Base-by-base conservation (phyloP, 1,140 invertebrate species). In the Formica selysi region DNA sequence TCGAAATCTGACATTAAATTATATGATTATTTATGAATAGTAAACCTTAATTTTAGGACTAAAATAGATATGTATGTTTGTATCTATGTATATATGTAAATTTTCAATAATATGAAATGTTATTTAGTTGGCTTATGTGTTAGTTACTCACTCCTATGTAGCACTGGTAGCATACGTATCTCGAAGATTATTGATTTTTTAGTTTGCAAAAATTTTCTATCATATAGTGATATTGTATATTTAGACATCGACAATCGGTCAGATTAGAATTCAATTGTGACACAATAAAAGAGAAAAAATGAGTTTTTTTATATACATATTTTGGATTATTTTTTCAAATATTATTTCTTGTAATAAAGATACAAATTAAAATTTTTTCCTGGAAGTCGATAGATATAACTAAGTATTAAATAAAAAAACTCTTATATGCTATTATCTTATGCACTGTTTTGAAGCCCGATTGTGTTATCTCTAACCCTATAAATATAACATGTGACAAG, bases 11-110 rank as follows among this genome's bases (percentile, higher is more conserved):
- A 80, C 3, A 41, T 68, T 79, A 62, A 76, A 26, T 26, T 64
- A 32, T 65, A 32, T 54, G 2, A 38, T 62, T 76, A 76, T 76
- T 80, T 80, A 80, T 80, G 10, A 70, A 32, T 26, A 7, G 29
- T n/a, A 57, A 70, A 54, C 36, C 22, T 22, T 51, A 64, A 79
- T 44, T 64, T 13, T 10, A 76, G 1, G 2, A 1, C 2, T 76
- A 38, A 62, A 19, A 22, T 68, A 2, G 5, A 80, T 68, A 80
- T 51, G 67, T 48, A 19, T 22, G 0, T 65, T 36, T 79, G 7
- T 44, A 78, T 76, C 2, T 41, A 32, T 78, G 22, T 78, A 78
- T 0, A 70, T 80, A 68, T 29, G 22, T 26, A 59, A 80, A 59
- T 16, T 59, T 1, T 54, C 0, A 70, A 80, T 70, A 41, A 80